These are phyloP conservation scores for Lepidostoma basale DNA, from an alignment of 1,140 invertebrate species.

Conservation along the genomic window DNA sequence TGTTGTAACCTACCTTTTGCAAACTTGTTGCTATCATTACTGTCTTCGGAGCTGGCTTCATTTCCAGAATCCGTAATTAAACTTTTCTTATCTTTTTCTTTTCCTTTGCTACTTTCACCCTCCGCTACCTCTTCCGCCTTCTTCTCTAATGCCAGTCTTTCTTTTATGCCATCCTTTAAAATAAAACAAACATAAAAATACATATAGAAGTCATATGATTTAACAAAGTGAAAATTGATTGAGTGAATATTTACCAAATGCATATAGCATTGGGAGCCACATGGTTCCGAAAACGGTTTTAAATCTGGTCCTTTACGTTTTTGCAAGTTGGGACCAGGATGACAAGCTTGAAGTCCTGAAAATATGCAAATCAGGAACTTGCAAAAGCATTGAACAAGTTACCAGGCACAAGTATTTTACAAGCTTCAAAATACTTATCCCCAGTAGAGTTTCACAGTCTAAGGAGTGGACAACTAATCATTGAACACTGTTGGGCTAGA, in stretches of 20 bases:
- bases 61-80: conserved; percentile 84
- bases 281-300: conserved; percentile 85
- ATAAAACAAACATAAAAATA: background rate
- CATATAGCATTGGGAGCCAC: conserved; percentile 88
- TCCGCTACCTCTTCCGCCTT: conserved; percentile 65
- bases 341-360: conserved; percentile 81
- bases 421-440: too few species aligned
- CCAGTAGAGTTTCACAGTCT: too few species aligned
- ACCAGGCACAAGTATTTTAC: too few species aligned
- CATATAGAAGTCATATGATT: background rate
- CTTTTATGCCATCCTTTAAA: conserved; percentile 77
- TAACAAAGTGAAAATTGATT: background rate
- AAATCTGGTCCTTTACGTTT: conserved; percentile 90
- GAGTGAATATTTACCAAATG: conserved; percentile 68
- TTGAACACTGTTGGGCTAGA: too few species aligned
- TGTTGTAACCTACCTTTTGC: conserved; percentile 51
- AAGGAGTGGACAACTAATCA: too few species aligned
- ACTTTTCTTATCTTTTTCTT: conserved; percentile 64
- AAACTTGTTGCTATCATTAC: conserved; percentile 81
- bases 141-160: conserved; percentile 75
- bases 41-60: conserved; percentile 91
- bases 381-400: conserved; percentile 11
- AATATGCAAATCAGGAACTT: conserved; percentile 26
- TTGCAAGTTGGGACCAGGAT: conserved; percentile 86
- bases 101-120: conserved; percentile 53